Conservation (phyloP, 2,113 vertebrate genomes). For the Malurus alboscapulatus region DNA sequence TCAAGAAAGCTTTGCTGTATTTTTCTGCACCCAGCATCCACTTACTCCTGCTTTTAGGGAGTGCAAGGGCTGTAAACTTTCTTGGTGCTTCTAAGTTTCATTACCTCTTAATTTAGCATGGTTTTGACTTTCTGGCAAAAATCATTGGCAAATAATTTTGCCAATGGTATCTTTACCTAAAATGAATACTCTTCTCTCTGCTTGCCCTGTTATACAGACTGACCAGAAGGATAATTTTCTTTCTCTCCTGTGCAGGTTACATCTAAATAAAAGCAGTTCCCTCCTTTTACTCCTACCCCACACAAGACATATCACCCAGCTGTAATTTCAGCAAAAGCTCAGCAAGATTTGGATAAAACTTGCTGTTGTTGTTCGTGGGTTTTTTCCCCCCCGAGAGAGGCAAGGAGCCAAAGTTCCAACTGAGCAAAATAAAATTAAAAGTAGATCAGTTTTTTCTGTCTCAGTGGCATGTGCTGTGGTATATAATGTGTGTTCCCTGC, state of each 20-base stretch:
- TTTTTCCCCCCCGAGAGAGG: not conserved
- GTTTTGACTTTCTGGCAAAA: not conserved
- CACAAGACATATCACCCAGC: slow-evolving; percentile 57
- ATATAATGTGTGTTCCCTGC: slow-evolving; percentile 22
- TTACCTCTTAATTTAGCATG: not conserved
- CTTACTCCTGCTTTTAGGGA: not conserved
- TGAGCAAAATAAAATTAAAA: slow-evolving; percentile 59
- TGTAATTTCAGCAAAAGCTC: slow-evolving; percentile 68
- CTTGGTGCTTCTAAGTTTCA: not conserved
- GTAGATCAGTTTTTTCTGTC: slow-evolving; percentile 1
- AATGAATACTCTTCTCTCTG: slow-evolving; percentile 20
- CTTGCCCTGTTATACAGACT: slow-evolving; percentile 54
- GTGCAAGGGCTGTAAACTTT: not conserved
- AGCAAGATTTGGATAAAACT: slow-evolving; percentile 56
- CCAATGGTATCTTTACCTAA: not conserved
- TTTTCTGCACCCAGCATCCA: not conserved
- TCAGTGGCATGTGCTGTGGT: not conserved
- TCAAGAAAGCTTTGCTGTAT: not conserved
- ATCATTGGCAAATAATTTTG: no score
- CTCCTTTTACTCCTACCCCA: slow-evolving; percentile 21
- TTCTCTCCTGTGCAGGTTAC: slow-evolving; percentile 49
- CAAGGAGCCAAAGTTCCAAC: slow-evolving; percentile 9
- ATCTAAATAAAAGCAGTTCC: slow-evolving; percentile 71
- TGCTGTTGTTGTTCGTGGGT: not conserved
- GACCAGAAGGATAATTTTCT: slow-evolving; percentile 63